phyloP scores from a whole-genome alignment of 2,113 vertebrate species.

The Sapayoa aenigma region DNA sequence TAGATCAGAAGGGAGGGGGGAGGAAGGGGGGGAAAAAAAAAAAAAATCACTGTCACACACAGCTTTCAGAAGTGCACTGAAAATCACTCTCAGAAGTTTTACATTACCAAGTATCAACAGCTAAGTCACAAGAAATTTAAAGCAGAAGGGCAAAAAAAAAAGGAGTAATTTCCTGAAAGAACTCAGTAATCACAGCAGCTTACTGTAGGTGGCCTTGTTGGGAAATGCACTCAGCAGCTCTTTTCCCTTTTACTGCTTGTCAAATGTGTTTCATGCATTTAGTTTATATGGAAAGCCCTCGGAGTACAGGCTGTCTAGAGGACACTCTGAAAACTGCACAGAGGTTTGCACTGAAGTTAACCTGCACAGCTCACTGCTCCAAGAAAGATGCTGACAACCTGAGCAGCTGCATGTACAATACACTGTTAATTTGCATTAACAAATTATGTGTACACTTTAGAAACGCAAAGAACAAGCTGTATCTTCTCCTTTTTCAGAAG shows the following conservation, averaged over 20 bases:
- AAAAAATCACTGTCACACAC: not conserved
- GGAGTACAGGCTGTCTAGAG: not conserved
- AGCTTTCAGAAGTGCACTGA: not conserved
- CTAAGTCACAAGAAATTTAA: not conserved
- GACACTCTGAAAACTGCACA: not conserved
- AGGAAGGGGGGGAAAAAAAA: no score
- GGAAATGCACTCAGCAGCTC: not conserved
- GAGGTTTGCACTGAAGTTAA: not conserved
- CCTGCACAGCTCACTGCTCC: not conserved
- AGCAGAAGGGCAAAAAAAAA: not conserved
- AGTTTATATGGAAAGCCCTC: not conserved
- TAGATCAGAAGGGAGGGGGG: not conserved
- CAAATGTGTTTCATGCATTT: not conserved
- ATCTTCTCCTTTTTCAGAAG: not conserved
- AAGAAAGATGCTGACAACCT: not conserved
- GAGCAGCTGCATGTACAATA: rapidly evolving
- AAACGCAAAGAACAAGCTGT: not conserved
- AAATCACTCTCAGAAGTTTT: not conserved
- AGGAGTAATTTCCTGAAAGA: not conserved
- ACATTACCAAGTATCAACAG: not conserved
- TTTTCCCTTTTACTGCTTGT: not conserved
- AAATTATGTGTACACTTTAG: not conserved
- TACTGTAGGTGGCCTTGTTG: not conserved
- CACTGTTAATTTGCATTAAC: not conserved
- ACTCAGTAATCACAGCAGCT: not conserved